phyloP scores from a whole-genome alignment of 1,140 invertebrate species.

The Drosophila pallidifrons region DNA sequence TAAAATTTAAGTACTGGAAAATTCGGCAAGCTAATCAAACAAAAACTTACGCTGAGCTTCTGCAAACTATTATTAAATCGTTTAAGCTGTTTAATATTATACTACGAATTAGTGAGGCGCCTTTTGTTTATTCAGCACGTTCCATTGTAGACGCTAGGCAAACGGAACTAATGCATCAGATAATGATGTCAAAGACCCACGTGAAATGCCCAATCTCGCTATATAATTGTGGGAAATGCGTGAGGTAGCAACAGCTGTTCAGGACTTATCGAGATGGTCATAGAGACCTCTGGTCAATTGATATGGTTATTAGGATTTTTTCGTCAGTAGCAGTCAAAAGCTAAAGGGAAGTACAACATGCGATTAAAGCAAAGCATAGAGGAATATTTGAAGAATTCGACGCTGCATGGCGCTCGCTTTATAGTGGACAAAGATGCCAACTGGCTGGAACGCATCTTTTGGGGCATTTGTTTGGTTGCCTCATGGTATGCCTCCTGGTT shows the following conservation, averaged over 20 bases:
- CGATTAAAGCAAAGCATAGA: constrained; percentile 61
- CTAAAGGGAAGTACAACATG: constrained; percentile 30
- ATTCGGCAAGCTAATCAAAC: not conserved
- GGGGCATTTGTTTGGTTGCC: constrained; percentile 87
- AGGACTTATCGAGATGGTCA: constrained; percentile 25
- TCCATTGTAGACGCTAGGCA: constrained; percentile 11
- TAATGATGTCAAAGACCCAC: constrained; percentile 9
- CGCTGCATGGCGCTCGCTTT: constrained; percentile 87
- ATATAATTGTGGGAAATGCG: constrained; percentile 17
- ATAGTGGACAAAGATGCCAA: constrained; percentile 86
- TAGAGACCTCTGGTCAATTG: not conserved
- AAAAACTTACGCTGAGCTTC: not conserved
- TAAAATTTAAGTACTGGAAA: not conserved
- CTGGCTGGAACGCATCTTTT: constrained; percentile 88
- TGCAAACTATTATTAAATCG: not conserved
- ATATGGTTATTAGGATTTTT: constrained; percentile 1
- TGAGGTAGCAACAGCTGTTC: constrained; percentile 50
- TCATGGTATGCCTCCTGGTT: constrained; percentile 88
- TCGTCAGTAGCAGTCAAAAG: constrained; percentile 7
- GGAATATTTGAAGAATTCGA: constrained; percentile 85
- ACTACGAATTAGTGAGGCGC: constrained; percentile 16
- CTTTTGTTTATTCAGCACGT: not conserved
- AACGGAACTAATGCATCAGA: constrained; percentile 13
- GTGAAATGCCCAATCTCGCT: constrained; percentile 10
- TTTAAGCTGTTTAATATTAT: constrained; percentile 4